Percentiles rank a stretch among this genome's conserved stretches.
Conservation (phyloP, 2,888 invertebrate genomes). For the Entomobrya proxima region DNA sequence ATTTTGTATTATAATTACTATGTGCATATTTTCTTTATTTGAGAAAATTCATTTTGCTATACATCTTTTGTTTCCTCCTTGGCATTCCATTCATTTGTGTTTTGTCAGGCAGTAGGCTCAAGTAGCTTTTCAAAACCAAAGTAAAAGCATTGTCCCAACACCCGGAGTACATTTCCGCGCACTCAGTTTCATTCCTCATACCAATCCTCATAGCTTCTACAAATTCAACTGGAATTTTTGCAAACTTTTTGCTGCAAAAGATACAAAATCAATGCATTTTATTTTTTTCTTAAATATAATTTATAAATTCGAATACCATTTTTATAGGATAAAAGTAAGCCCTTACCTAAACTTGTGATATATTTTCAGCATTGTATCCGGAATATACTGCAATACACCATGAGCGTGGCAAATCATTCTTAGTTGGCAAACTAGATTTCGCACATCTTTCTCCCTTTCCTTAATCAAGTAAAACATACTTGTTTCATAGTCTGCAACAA, state of each 20-base stretch:
- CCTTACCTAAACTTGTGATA: conserved; percentile 68
- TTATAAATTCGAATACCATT: too few species aligned
- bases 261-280: not conserved
- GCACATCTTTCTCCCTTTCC: conserved; percentile 1
- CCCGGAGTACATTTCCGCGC: conserved; percentile 25
- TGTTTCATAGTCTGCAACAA: conserved; percentile 40
- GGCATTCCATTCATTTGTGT: conserved; percentile 45
- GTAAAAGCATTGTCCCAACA: conserved; percentile 60
- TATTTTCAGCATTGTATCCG: conserved; percentile 43
- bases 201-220: conserved; percentile 51
- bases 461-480: conserved; percentile 61
- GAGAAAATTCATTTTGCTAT: conserved; percentile 40
- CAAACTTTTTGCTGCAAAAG: conserved; percentile 43
- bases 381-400: conserved; percentile 57
- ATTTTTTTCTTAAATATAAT: not conserved
- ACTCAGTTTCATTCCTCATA: conserved; percentile 49
- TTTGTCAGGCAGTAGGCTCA: conserved; percentile 50
- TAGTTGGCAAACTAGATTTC: conserved; percentile 49
- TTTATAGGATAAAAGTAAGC: not conserved
- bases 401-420: conserved; percentile 67
- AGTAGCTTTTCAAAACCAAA: conserved; percentile 50
- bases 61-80: conserved; percentile 64
- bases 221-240: conserved; percentile 38
- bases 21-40: not conserved
- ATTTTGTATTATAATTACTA: too few species aligned